Evolutionary conservation across 2,113 vertebrate genomes (phyloP).

Genomic region (Phylloscopus whistleri): DNA sequence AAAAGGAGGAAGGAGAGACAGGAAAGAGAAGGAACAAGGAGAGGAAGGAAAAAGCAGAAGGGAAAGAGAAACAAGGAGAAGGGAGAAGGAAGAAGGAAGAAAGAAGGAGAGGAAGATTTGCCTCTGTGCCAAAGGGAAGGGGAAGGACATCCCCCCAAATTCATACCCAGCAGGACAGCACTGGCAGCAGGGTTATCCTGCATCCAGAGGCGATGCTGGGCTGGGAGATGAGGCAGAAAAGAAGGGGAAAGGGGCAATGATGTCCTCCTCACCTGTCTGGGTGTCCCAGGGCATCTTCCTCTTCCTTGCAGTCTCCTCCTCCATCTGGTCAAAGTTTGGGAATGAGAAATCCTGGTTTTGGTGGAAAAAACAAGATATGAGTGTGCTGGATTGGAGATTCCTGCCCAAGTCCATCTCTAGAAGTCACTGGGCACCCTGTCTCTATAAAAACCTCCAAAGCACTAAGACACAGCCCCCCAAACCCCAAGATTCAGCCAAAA

Average conservation of each 20-base stretch:
- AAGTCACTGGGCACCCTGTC: background rate
- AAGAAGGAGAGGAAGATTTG: background rate
- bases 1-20: background rate
- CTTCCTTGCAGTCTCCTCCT: background rate
- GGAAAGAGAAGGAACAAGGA: background rate
- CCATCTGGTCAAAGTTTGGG: background rate
- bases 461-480: background rate
- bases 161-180: background rate
- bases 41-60: background rate
- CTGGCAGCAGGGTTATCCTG: background rate
- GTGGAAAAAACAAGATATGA: background rate
- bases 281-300: background rate
- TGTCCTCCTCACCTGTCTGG: background rate
- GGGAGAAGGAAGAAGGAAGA: background rate
- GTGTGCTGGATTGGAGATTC: background rate
- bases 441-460: background rate
- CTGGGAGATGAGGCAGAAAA: background rate
- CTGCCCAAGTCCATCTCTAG: background rate
- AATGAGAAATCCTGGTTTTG: background rate
- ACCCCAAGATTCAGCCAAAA: background rate
- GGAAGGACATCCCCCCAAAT: background rate
- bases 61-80: background rate
- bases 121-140: background rate
- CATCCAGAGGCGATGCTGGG: fast-evolving
- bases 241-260: background rate